Evolutionary conservation across 2,797 vertebrate genomes (phyloP), one percentile per base, ranked within the genome.

Genomic region (Hydrocynus forskahlii): DNA sequence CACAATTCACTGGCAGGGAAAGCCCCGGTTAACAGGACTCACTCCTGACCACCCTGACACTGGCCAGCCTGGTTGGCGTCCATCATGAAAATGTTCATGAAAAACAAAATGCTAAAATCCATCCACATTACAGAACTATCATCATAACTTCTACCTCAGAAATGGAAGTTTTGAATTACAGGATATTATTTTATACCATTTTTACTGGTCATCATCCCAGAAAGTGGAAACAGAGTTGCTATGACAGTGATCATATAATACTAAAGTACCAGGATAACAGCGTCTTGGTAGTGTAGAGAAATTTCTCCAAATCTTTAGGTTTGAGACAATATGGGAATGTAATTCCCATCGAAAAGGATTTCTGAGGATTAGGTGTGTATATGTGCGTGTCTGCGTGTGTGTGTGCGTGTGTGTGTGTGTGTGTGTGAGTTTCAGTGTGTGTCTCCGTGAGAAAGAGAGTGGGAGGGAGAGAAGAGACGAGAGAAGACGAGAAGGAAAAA

Each of bases 261-360:
- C 50, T 7, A 12, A 7, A 45, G 19, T 21, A 25, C 21, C 14
- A 29, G 17, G 68, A 54, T 48, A 23, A 73, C 10, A 77, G 17
- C 8, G 17, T 54, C 63, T 70, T 12, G 21, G 13, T 0, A 0
- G 12, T 21, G 0, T 5, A 16, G 19, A 21, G 54, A 17, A 54
- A 66, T 23, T 64, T 71, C 21, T 7, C 13, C 17, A 48, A 71
- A 83, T 75, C 72, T 74, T 83, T 81, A 69, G 1, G 57, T 67
- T 76, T 50, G 7, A 85, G 50, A 75, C 76, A 43, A 64, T 60
- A 79, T 64, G 48, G 78, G 78, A 40, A 43, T 19, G 60, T 81
- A 81, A 83, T 43, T 60, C 35, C 81, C 70, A 88, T 91, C 81
- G 91, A 91, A 90, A 87, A 88, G 7, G 54, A 89, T 89, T 85